Conservation (phyloP, 2,888 invertebrate genomes). For the Zele albiditarsus region DNA sequence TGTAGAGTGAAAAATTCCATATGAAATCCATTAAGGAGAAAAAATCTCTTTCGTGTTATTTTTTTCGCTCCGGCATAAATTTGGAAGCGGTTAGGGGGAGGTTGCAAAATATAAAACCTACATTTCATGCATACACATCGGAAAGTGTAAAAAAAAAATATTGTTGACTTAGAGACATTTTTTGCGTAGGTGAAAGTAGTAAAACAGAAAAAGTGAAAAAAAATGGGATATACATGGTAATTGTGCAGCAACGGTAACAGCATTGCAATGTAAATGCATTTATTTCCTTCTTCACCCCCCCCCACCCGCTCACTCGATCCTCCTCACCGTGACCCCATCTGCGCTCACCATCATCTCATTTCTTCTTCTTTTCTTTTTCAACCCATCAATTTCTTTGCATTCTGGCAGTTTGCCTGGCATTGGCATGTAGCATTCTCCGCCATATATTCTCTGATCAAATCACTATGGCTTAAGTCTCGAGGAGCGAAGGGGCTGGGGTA, state of each 20-base stretch:
- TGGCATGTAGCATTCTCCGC: constrained; percentile 19
- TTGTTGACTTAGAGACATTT: not conserved
- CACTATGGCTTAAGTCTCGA: constrained; percentile 1
- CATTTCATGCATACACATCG: constrained; percentile 36
- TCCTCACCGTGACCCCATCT: not conserved
- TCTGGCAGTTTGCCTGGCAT: constrained; percentile 35
- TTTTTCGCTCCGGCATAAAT: not conserved
- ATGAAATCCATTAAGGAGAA: constrained; percentile 66
- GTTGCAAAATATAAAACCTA: not conserved
- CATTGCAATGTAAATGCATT: constrained; percentile 27
- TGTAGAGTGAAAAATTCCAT: constrained; percentile 54
- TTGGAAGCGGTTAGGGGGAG: not conserved
- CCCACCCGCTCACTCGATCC: not conserved
- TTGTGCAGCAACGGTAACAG: constrained; percentile 17
- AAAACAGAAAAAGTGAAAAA: not conserved
- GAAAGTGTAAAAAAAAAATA: constrained; percentile 37
- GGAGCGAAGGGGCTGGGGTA: not conserved
- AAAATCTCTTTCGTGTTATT: constrained; percentile 62
- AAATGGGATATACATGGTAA: not conserved
- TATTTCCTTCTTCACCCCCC: constrained; percentile 26
- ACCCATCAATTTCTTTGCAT: constrained; percentile 31
- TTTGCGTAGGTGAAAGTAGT: not conserved
- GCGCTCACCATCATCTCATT: not conserved
- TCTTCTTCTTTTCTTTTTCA: constrained; percentile 12
- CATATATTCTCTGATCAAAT: constrained; percentile 15